Conservation (phyloP, 2,113 vertebrate genomes). For the Gorsachius goisagi region DNA sequence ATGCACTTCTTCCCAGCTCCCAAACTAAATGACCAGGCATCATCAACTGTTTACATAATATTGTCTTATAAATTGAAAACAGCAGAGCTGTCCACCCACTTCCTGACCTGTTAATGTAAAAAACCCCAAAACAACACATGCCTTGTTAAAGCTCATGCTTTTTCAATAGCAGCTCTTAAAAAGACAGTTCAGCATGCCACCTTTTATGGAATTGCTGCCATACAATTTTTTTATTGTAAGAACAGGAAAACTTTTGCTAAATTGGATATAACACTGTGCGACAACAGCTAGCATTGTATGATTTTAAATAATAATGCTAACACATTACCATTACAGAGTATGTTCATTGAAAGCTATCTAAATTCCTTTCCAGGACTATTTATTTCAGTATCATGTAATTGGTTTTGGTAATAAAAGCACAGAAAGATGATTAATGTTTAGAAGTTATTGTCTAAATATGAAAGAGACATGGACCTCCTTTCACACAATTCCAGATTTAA, state of each 20-base stretch:
- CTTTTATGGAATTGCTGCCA: neutral
- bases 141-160: neutral
- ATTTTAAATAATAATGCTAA: neutral
- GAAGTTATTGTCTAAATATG: neutral
- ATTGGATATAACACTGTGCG: neutral
- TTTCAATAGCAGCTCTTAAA: neutral
- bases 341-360: neutral
- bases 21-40: neutral
- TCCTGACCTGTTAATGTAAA: neutral
- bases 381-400: neutral
- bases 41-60: neutral
- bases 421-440: neutral
- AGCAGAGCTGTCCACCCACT: neutral
- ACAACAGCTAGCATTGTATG: neutral
- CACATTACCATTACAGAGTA: neutral
- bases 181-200: neutral
- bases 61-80: neutral
- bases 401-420: neutral
- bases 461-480: neutral
- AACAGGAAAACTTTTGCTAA: neutral
- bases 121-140: accelerated
- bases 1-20: neutral
- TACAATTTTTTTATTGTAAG: neutral
- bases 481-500: neutral
- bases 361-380: neutral